Base-by-base conservation (phyloP, 2,797 vertebrate species). In the Danio tinwini region DNA sequence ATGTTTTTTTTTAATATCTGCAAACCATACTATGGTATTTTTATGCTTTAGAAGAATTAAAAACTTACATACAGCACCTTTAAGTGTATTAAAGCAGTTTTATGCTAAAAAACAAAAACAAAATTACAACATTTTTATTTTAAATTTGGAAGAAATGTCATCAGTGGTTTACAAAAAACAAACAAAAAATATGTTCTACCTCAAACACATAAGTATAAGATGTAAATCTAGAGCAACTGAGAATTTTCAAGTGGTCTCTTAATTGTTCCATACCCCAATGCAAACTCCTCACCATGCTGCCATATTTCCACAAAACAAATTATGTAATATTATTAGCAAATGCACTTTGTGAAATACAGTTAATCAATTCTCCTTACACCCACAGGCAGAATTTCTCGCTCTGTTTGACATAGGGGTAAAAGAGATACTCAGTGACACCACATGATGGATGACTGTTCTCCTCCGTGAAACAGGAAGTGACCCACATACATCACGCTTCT, bases 291-390 rank as follows among this genome's bases (percentile, higher is more conserved):
- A 3, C n/a, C 63, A 17, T 49, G 42, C 40, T 19, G 3, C 7
- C 17, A 21, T 11, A 42, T 9, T 63, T 44, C 40, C 45, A 29
- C 8, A 7, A 68, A 7, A 50, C 12, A 68, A 21, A 37, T 68
- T 50, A 50, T 16, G 45, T 37, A 50, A 68, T 29, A 68, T 29
- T 68, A 49, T 29, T 68, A 45, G 16, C 42, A 44, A 63, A 42
- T 47, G 2, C 39, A 65, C 39, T 45, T 9, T 50, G 65, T 29
- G 11, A 16, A n/a, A 19, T 45, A 13, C 40, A 65, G 16, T 17
- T 62, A 49, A 47, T 16, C 19, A 49, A 37, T 29, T 45, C 44
- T 14, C 11, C 44, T 64, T 47, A 49, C 13, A 69, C 6, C 5
- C 1, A 13, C 47, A 29, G 12, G 45, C 64, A 52, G 47, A 37